phyloP scores from a whole-genome alignment of 2,113 vertebrate genomes.

The Oxyruncus cristatus region DNA sequence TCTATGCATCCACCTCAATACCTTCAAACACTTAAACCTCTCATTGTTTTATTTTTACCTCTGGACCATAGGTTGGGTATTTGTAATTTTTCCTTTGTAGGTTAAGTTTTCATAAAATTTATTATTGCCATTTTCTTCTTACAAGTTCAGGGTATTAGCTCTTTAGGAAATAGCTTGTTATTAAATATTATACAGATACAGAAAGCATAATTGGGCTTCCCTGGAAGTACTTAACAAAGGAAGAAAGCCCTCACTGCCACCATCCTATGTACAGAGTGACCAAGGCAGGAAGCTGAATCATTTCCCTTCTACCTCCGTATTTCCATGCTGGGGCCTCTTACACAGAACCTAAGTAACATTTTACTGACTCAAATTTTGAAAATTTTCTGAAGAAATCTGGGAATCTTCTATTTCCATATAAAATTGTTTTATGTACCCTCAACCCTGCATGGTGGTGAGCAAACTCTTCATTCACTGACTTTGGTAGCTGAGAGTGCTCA shows the following conservation, averaged over 20 bases:
- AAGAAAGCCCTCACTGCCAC: neutral
- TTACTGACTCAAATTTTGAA: neutral
- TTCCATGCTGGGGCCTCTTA: neutral
- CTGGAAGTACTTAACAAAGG: neutral
- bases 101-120: neutral
- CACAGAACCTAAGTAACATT: neutral
- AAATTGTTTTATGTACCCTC: neutral
- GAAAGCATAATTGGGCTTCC: neutral
- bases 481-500: neutral
- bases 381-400: neutral
- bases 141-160: neutral
- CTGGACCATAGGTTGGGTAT: neutral
- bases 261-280: neutral
- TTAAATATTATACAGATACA: neutral
- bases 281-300: neutral
- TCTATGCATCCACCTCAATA: neutral
- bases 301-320: neutral
- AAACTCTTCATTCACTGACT: constrained; percentile 19
- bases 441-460: neutral
- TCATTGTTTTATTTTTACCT: neutral
- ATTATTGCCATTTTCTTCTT: neutral
- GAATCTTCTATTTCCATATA: neutral
- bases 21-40: neutral
- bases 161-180: neutral
- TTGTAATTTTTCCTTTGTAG: neutral